These are phyloP conservation scores for Saguinus midas DNA, from an alignment of 2,113 vertebrate genomes.

Conservation along the genomic window DNA sequence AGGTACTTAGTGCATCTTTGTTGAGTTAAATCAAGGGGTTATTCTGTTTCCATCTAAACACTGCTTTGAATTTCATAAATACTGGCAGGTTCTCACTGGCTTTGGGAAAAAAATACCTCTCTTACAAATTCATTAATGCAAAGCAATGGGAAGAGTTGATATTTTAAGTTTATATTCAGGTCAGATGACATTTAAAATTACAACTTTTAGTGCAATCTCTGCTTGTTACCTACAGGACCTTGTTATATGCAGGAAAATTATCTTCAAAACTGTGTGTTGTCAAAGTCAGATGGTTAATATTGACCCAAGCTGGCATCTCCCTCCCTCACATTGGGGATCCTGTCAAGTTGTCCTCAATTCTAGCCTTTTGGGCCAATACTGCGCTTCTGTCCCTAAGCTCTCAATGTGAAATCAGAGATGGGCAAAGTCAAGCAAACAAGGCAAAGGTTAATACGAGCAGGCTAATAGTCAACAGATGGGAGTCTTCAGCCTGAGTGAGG, in stretches of 20 bases:
- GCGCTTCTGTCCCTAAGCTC: conserved; percentile 37
- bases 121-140: conserved; percentile 1
- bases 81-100: neutral
- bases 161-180: neutral
- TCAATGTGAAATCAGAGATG: conserved; percentile 66
- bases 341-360: neutral
- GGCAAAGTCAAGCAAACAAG: conserved; percentile 76
- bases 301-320: neutral
- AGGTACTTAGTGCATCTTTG: neutral
- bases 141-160: neutral
- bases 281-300: neutral
- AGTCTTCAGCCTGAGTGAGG: conserved; percentile 10
- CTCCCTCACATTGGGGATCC: neutral
- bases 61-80: conserved; percentile 43
- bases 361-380: neutral
- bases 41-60: neutral
- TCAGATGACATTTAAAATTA: neutral
- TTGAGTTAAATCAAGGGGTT: conserved; percentile 46
- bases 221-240: neutral
- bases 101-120: neutral
- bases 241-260: neutral
- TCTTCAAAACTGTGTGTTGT: conserved; percentile 3
- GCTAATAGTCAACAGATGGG: conserved; percentile 71
- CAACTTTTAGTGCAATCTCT: neutral
- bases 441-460: conserved; percentile 69